These are phyloP conservation scores for Psilanteris sp. DNA, from an alignment of 1,140 invertebrate genomes.

Conservation along the genomic window DNA sequence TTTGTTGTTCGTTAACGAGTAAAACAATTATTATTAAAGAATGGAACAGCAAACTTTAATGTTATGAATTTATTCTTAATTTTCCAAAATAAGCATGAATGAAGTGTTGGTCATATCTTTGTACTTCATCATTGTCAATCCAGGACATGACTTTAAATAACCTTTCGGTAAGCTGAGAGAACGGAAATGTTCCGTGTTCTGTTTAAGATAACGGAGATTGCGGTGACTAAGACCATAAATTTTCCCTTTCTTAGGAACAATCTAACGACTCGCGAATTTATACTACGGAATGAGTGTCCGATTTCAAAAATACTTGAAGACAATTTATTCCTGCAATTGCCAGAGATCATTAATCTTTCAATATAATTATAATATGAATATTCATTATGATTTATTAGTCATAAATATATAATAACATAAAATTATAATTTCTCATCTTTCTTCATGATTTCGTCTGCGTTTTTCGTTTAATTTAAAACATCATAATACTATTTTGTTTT, in stretches of 20 bases:
- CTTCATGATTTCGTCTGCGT: no score
- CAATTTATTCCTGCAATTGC: slow-evolving; percentile 55
- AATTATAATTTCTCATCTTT: no score
- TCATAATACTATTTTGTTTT: no score
- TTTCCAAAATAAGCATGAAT: slow-evolving; percentile 55
- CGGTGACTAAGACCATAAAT: slow-evolving; percentile 69
- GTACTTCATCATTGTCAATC: slow-evolving; percentile 63
- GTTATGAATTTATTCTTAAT: neutral
- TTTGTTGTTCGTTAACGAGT: neutral
- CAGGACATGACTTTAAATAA: slow-evolving; percentile 63
- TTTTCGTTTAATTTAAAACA: no score
- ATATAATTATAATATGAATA: slow-evolving; percentile 8
- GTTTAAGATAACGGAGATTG: slow-evolving; percentile 77
- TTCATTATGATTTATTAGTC: no score
- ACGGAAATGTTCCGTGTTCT: slow-evolving; percentile 68
- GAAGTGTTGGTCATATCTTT: slow-evolving; percentile 60
- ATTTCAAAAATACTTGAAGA: slow-evolving; percentile 65
- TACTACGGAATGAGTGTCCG: slow-evolving; percentile 64
- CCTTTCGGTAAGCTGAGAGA: slow-evolving; percentile 63
- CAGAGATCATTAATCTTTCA: neutral
- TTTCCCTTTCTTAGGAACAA: slow-evolving; percentile 59
- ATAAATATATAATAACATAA: no score
- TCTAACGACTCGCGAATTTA: slow-evolving; percentile 66
- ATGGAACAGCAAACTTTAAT: no score
- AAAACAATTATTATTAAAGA: neutral